Percentiles rank a stretch among this genome's conserved stretches.
phyloP scores from a whole-genome alignment of 2,888 invertebrate genomes.

The Prosopocoilus inquinatus region DNA sequence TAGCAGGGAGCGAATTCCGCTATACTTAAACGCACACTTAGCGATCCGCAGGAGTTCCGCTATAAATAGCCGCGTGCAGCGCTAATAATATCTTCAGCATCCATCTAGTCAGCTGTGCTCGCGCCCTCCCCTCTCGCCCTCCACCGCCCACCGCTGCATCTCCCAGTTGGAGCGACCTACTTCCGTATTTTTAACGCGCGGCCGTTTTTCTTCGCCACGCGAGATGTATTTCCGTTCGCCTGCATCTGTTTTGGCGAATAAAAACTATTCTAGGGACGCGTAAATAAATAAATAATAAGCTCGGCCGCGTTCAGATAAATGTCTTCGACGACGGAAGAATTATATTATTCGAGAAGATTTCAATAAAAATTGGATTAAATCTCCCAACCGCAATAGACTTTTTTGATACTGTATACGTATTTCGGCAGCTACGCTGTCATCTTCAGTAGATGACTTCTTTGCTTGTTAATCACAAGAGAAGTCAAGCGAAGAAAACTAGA shows the following conservation, averaged over 20 bases:
- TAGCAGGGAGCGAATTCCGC: constrained; percentile 23
- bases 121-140: constrained; percentile 28
- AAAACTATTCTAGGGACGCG: neutral
- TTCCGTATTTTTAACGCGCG: constrained; percentile 42
- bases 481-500: too few species aligned
- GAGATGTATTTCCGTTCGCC: constrained; percentile 35
- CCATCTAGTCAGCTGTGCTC: constrained; percentile 33
- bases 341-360: too few species aligned
- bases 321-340: too few species aligned
- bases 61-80: constrained; percentile 26
- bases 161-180: constrained; percentile 39
- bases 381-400: too few species aligned
- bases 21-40: constrained; percentile 20
- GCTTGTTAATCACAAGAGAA: too few species aligned
- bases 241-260: neutral
- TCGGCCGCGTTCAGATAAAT: too few species aligned
- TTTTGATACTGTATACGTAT: too few species aligned
- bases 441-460: too few species aligned
- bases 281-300: neutral
- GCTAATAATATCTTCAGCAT: constrained; percentile 26
- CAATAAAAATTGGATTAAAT: too few species aligned
- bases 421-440: too few species aligned
- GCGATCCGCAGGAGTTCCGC: constrained; percentile 27
- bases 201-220: constrained; percentile 26
- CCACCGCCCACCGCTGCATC: constrained; percentile 30